Evolutionary conservation across 2,888 invertebrate genomes (phyloP).

Genomic region (Mythimna vitellina): DNA sequence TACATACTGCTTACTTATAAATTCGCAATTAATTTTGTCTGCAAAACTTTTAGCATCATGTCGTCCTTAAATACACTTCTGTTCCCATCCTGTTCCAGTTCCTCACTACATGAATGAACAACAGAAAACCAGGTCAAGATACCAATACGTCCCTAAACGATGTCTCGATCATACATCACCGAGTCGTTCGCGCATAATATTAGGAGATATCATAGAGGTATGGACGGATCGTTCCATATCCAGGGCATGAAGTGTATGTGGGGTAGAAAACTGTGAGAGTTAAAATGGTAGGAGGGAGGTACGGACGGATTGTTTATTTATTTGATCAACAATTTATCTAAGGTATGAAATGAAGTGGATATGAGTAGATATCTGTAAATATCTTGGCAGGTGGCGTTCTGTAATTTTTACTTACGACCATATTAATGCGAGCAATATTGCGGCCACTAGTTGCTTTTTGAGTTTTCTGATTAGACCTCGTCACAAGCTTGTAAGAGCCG

Average conservation of each 20-base stretch:
- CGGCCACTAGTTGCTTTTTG: not conserved
- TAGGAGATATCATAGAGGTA: not conserved
- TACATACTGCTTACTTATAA: too few relatives aligned
- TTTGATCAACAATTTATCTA: too few relatives aligned
- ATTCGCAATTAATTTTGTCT: not conserved
- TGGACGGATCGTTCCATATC: not conserved
- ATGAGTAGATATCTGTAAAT: too few relatives aligned
- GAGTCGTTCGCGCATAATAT: conserved; percentile 26
- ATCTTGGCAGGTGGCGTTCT: not conserved
- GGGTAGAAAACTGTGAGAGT: not conserved
- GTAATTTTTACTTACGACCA: not conserved
- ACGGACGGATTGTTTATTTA: not conserved
- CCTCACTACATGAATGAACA: conserved; percentile 19
- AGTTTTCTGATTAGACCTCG: not conserved
- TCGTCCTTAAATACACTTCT: conserved; percentile 7
- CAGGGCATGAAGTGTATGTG: not conserved
- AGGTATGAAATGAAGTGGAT: too few relatives aligned
- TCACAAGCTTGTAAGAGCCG: not conserved
- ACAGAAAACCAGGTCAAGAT: conserved; percentile 27
- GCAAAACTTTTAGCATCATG: not conserved
- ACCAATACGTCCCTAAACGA: conserved; percentile 28
- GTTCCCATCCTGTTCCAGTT: not conserved
- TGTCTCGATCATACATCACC: conserved; percentile 53
- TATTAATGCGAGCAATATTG: not conserved
- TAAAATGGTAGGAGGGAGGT: not conserved